Base-by-base conservation (phyloP, 2,888 invertebrate genomes). In the Lasioglossum morio region DNA sequence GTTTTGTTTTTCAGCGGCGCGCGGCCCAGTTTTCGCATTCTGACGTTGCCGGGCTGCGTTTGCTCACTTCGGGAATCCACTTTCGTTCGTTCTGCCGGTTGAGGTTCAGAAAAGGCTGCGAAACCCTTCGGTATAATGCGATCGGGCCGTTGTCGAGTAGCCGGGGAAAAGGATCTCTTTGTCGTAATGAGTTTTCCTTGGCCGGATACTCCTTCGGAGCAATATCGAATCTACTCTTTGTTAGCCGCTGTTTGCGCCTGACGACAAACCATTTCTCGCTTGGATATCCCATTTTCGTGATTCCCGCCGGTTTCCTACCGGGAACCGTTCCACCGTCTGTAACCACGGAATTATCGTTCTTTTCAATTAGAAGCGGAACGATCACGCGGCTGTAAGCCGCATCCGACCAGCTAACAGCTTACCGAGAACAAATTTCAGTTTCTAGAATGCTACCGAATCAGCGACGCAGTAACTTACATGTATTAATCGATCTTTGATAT, bases 171-270 rank as follows among this genome's bases (percentile, higher is more conserved):
- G 63, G 48, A 70, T 57, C 75, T 27, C 8, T 74, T 78, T 73
- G 53, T 82, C 57, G 53, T 43, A 66, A 72, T 46, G 30, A 79
- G 72, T 37, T 72, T 77, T 77, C 74, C 66, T 78, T 34, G 27
- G 5, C 30, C 19, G 46, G 37, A 53, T 30, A 75, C 66, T 5
- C 27, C 48, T 16, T 37, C 63, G 30, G 10, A 27, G 40, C 57
- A 57, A 69, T 73, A 77, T 73, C 77, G 37, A 40, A 19, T 48
- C 69, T 73, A 16, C 14, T 53, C 27, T 72, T 75, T 30, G 43
- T 69, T 30, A n/a, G 16, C 27, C 19, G 43, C 23, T 77, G 69
- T 80, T 70, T 57, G 40, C 48, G 72, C 40, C 10, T n/a, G 1
- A 8, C 27, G 37, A 19, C 79, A 53, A 66, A 74, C 57, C 40